Evolutionary conservation across 2,797 vertebrate species (phyloP), one percentile per base, ranked within the genome.

Genomic region (Limnodromus scolopaceus): DNA sequence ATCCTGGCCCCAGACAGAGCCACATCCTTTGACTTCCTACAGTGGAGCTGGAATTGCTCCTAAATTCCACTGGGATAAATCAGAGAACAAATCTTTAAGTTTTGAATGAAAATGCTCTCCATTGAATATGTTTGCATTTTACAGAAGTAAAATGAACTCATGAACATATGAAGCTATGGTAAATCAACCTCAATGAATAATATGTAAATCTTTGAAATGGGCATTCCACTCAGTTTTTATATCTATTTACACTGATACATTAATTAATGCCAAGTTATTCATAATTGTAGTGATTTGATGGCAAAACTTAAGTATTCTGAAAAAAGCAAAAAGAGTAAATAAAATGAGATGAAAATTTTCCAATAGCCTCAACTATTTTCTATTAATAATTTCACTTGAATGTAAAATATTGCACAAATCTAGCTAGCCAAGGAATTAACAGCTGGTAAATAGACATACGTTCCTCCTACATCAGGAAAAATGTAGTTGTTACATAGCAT

Each of bases 391-490:
- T 84, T 93, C 39, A 41, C 81, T 81, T 88, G 79, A 84, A 60
- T 57, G 49, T 95, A 96, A 97, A 94, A 92, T 60, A 84, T 58
- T 64, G 82, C 54, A 64, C 66, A 89, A 90, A 66, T 27, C 57
- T 13, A 72, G 28, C 85, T 95, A 95, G 48, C 84, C 77, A 91
- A 89, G 87, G 87, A 90, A 94, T 92, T 84, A 95, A 84, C 84
- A 89, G 84, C 61, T 49, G 92, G 92, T 88, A 95, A 95, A 76
- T n/a, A 92, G 78, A 77, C 69, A 64, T 46, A 66, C 39, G 11
- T 69, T 89, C 27, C 68, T 87, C 51, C 72, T 70, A 30, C 23
- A 38, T 12, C 15, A 60, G 36, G 60, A 57, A 86, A 84, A 92
- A 58, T 27, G 55, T 53, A 72, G 68, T 54, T 75, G 39, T 69